Evolutionary conservation across 2,888 invertebrate genomes (phyloP).

Genomic region (Drosophila anomelani): DNA sequence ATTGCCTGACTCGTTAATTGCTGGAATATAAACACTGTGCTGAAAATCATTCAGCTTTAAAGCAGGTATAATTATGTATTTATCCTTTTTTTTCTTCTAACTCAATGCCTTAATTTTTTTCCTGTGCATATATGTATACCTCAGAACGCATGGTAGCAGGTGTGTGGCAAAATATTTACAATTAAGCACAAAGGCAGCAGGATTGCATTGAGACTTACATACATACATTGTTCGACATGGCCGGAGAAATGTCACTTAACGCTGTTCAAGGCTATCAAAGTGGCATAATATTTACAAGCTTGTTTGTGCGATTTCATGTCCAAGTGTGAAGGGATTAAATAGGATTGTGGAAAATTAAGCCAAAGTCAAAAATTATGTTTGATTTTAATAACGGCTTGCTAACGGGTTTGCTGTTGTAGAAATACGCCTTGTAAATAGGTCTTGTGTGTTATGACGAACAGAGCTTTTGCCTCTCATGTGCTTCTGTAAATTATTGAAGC

Average conservation of each 20-base stretch:
- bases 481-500: background rate
- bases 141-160: conserved; percentile 61
- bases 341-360: conserved; percentile 29
- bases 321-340: conserved; percentile 23
- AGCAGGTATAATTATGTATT: too few species aligned
- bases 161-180: conserved; percentile 77
- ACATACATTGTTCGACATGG: conserved; percentile 23
- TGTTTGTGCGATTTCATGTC: conserved; percentile 12
- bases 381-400: conserved; percentile 63
- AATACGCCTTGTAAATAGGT: too few species aligned
- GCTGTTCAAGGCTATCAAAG: conserved; percentile 20
- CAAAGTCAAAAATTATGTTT: conserved; percentile 58
- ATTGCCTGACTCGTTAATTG: too few species aligned
- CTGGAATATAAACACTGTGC: too few species aligned
- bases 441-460: background rate
- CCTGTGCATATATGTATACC: conserved; percentile 34
- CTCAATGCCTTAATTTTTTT: background rate
- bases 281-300: conserved; percentile 25
- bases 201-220: conserved; percentile 32
- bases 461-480: background rate
- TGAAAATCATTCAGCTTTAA: too few species aligned
- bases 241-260: conserved; percentile 12
- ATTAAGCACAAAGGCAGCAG: conserved; percentile 67
- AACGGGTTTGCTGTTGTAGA: background rate
- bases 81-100: background rate